A percentile compares a stretch with the other conserved stretches of the same genome.
These are phyloP conservation scores for Osmerus eperlanus DNA, from an alignment of 2,113 vertebrate genomes.

Conservation along the genomic window DNA sequence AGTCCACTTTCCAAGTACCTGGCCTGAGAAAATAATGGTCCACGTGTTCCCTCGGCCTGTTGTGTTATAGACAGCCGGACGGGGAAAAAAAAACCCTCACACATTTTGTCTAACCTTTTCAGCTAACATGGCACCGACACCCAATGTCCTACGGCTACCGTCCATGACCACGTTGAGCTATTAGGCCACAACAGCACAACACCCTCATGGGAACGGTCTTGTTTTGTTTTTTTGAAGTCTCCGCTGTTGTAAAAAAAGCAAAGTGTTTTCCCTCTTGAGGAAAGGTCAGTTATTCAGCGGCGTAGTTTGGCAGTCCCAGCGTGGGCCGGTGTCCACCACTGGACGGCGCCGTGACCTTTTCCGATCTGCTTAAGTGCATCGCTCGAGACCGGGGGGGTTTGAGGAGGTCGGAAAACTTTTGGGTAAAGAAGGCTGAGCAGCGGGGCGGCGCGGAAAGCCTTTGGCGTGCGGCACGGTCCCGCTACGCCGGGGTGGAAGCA, in stretches of 20 bases:
- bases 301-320: not conserved
- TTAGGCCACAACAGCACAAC: not conserved
- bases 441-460: too few species aligned
- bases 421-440: not conserved
- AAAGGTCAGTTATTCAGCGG: slow-evolving; percentile 45
- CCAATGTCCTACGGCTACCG: not conserved
- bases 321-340: not conserved
- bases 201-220: slow-evolving; percentile 3
- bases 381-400: not conserved
- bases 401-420: not conserved
- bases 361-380: slow-evolving; percentile 3
- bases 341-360: slow-evolving; percentile 34
- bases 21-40: too few species aligned
- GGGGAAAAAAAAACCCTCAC: not conserved
- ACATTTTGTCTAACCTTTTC: not conserved
- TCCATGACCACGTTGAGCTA: not conserved
- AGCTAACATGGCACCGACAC: not conserved
- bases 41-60: not conserved
- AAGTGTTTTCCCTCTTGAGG: not conserved
- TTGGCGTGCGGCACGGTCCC: too few species aligned
- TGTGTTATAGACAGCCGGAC: not conserved
- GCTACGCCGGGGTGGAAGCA: too few species aligned
- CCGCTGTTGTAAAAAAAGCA: not conserved
- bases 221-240: not conserved
- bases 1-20: too few species aligned